Evolutionary conservation across 2,888 invertebrate species (phyloP).

Genomic region (Erebia palarica): DNA sequence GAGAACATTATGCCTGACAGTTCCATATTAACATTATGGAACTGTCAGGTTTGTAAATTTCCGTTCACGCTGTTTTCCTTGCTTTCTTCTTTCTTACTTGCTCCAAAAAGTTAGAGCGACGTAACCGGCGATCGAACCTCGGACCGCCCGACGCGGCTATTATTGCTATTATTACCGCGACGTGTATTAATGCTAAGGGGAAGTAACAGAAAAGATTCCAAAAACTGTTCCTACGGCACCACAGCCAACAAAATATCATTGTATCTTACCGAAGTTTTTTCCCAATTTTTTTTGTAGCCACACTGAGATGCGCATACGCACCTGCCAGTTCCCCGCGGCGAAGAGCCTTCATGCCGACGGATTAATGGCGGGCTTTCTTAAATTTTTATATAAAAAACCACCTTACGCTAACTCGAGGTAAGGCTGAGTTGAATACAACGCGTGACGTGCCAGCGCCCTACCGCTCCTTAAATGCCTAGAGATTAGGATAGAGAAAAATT

Average conservation of each 20-base stretch:
- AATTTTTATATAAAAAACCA: conserved; percentile 49
- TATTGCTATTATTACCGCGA: no score
- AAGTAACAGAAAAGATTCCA: neutral
- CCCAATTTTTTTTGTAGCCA: conserved; percentile 48
- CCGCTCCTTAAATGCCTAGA: neutral
- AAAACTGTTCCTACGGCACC: conserved; percentile 37
- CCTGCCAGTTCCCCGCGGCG: conserved; percentile 71
- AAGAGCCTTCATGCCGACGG: conserved; percentile 60
- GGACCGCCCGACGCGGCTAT: no score
- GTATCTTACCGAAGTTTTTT: conserved; percentile 44
- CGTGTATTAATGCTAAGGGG: neutral
- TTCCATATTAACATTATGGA: no score
- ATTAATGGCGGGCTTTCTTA: conserved; percentile 66
- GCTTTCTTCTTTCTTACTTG: no score
- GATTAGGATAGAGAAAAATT: neutral
- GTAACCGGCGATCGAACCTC: no score
- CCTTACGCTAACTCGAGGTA: neutral
- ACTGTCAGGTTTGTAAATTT: no score
- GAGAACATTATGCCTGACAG: no score
- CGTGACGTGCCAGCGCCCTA: neutral
- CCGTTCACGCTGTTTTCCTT: no score
- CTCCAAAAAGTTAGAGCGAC: no score
- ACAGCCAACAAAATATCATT: conserved; percentile 31
- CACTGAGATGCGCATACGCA: conserved; percentile 57
- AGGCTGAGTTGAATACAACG: neutral